Base-by-base conservation (phyloP, 2,888 invertebrate species). In the Leuctra nigra region DNA sequence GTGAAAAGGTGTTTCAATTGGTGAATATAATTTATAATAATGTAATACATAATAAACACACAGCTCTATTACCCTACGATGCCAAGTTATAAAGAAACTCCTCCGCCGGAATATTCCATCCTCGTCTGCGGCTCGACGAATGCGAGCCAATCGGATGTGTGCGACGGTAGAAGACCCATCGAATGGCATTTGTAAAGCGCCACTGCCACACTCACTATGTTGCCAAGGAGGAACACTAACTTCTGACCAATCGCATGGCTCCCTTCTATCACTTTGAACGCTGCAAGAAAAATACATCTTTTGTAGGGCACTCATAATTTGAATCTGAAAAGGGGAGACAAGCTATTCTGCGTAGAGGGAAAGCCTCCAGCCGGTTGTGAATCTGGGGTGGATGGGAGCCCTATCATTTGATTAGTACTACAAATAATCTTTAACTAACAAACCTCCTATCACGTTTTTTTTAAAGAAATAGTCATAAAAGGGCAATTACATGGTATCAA, bases 151-250 rank as follows among this genome's bases (percentile, higher is more conserved):
- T 98, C 98, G 38, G 97, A 97, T 1, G 96, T 86, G 74, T 98
- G 95, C 50, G 96, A 96, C 1, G 98, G 98, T 55, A 98, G 74
- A 23, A 98, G 73, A 1, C 97, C 98, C 96, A 98, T 97, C 61
- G 93, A 93, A 68, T 97, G 95, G 71, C 97, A 98, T 73, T 98
- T 98, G 70, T 97, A 98, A 38, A 98, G 75, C 22, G 97, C 97
- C 63, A 98, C 73, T 1, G 84, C 84, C 60, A 98, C 84, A 70
- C 95, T 94, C 1, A 93, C 87, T 63, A 96, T 74, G 72, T 98
- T 97, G 6, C 98, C 98, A 65, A 98, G 76, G 63, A 95, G 81
- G 71, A 92, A 98, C 1, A 95, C 91, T 64, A 95, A 80, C 69
- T 95, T 96, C 73, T 98, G 97, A 1, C 91, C 84, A 38, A 82